A percentile compares a stretch with the other conserved stretches of the same genome.
These are phyloP conservation scores for Eledona agricola DNA, from an alignment of 2,888 invertebrate genomes.

Conservation along the genomic window DNA sequence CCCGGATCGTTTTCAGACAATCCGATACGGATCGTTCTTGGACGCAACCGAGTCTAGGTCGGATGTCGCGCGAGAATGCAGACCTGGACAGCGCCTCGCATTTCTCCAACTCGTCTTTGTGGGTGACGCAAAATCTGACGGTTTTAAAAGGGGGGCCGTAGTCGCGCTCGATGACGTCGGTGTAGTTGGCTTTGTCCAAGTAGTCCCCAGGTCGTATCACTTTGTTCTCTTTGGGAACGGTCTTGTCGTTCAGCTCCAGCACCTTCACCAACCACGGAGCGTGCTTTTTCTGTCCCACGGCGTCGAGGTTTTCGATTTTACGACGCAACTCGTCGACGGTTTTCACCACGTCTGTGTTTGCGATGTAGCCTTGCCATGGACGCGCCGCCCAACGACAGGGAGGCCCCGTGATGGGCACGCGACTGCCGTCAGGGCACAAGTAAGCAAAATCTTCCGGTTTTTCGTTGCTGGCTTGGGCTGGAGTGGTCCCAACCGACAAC, in stretches of 20 bases:
- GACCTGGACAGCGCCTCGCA: conserved; percentile 76
- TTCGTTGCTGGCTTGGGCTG: conserved; percentile 68
- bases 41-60: conserved; percentile 83
- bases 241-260: conserved; percentile 69
- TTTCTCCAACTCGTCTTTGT: conserved; percentile 74
- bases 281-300: conserved; percentile 60
- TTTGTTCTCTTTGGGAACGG: conserved; percentile 61
- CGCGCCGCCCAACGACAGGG: conserved; percentile 85
- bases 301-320: conserved; percentile 67
- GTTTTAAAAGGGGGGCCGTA: conserved; percentile 74
- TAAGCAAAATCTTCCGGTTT: conserved; percentile 76
- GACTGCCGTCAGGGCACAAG: conserved; percentile 81
- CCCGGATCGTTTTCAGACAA: conserved; percentile 73
- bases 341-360: conserved; percentile 70
- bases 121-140: conserved; percentile 74
- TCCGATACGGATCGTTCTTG: conserved; percentile 70
- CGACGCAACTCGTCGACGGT: conserved; percentile 65
- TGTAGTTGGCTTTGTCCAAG: conserved; percentile 63
- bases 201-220: conserved; percentile 56
- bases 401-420: conserved; percentile 70
- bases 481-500: conserved; percentile 70
- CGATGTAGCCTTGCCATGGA: conserved; percentile 84
- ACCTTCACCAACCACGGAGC: conserved; percentile 64
- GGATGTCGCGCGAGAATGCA: conserved; percentile 79
- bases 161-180: conserved; percentile 74